Evolutionary conservation across 2,888 invertebrate genomes (phyloP).

Genomic region (Papilio elwesi): DNA sequence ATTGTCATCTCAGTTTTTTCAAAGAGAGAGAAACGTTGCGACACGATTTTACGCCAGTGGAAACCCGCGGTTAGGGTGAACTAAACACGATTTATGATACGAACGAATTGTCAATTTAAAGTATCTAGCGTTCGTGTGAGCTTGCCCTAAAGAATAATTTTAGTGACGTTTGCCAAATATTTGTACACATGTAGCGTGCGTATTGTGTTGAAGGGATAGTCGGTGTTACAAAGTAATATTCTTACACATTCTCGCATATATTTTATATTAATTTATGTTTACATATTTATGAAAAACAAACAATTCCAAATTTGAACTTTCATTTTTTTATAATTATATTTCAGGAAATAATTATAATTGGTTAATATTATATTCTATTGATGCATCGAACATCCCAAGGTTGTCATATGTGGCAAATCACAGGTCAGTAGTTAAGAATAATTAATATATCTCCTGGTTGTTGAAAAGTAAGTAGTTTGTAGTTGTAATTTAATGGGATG

Average conservation of each 20-base stretch:
- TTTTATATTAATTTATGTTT: neutral
- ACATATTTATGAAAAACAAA: neutral
- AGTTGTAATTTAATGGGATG: slow-evolving; percentile 60
- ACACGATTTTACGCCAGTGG: no score
- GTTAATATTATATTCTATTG: neutral
- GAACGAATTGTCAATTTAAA: slow-evolving; percentile 51
- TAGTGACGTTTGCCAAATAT: slow-evolving; percentile 79
- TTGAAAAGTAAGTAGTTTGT: slow-evolving; percentile 67
- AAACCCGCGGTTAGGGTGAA: neutral
- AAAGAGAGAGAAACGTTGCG: no score
- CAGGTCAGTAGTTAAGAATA: slow-evolving; percentile 70
- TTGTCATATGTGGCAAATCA: slow-evolving; percentile 71
- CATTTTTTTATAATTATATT: neutral
- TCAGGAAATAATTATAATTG: neutral
- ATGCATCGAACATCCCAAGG: slow-evolving; percentile 34
- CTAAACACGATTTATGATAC: neutral
- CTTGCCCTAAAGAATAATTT: slow-evolving; percentile 47
- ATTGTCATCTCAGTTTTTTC: no score
- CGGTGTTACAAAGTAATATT: no score
- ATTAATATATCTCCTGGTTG: slow-evolving; percentile 78
- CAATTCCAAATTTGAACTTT: slow-evolving; percentile 10
- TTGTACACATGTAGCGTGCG: slow-evolving; percentile 62
- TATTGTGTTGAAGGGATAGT: slow-evolving; percentile 45
- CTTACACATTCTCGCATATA: neutral
- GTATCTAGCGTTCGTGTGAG: slow-evolving; percentile 22